Evolutionary conservation across 2,797 vertebrate species (phyloP), one percentile per base, ranked within the genome.

Genomic region (Sylvilagus floridanus): DNA sequence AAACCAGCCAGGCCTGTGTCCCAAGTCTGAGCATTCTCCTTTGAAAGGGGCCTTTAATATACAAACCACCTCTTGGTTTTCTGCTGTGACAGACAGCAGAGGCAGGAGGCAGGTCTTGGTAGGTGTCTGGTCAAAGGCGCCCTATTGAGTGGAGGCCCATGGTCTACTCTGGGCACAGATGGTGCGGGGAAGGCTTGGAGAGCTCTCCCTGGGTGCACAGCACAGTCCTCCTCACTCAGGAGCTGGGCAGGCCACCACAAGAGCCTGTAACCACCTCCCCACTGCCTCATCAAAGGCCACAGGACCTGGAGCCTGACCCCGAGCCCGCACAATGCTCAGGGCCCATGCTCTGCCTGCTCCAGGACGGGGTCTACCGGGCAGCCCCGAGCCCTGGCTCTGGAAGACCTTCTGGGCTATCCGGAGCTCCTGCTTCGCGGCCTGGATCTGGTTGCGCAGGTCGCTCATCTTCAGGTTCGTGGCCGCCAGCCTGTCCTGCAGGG

Each of bases 361-460:
- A 52, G 68, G 88, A 26, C 0, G 2, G 78, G 93, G 2, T 5
- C 37, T 78, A n/a, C 9, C 16, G 4, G 14, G 54, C 75, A 2
- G 66, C 16, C 84, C 90, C 26, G 32, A 24, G 12, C 82, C 52
- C 81, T 12, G 35, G 17, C 32, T 52, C 82, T 2, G 30, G 13
- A 21, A 1, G 97, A 99, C 99, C 99, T 99, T 99, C 13, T 99
- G 99, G 52, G 99, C 99, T 78, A 99, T 93, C 97, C 98, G 99
- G 95, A 99, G 97, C n/a, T 99, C 99, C 96, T 99, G 99, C 91
- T 98, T 99, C 54, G 98, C 42, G 0, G 98, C 94, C 60, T 99
- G 99, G 85, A 99, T 98, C 97, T 99, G 99, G 97, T 99, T 99
- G 32, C 99, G 99, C 96, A 99, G 99, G 78, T 99, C 99, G 0